Base-by-base conservation (phyloP, 2,888 invertebrate species). In the Lasioglossum leucozonium region DNA sequence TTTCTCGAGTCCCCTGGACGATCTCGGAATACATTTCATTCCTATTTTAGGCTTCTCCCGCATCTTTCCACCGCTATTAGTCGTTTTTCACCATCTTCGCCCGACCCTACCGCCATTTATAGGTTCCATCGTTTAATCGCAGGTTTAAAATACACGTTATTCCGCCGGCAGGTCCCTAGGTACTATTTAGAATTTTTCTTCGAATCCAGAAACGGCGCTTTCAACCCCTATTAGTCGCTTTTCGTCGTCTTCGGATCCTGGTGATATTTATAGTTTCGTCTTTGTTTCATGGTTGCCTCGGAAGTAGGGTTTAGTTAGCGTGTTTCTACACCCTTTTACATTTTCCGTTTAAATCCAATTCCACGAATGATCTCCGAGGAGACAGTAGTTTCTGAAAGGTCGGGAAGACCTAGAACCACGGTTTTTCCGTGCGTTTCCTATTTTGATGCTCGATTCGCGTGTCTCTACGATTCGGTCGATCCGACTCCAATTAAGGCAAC, bases 381-480 rank as follows among this genome's bases (percentile, higher is more conserved):
- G 69, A 13, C 11, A n/a, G n/a, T 40, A n/a, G n/a, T 69, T 65
- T 10, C 34, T 34, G 1, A 37, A 65, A 18, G 34, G 22, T 37
- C 65, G 22, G 4, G 18, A 65, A 65, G 65, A 16, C 30, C 8
- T 34, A 18, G 62, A 62, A 30, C 30, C 30, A 37, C 67, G 16
- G 16, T 67, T 67, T 37, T 34, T 34, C 62, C 40, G 11, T 40
- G 5, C 69, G 37, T 69, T 22, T 40, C 42, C 42, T 65, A 65
- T 47, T 76, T 76, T 18, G 47, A 44, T 30, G 34, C 34, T 8
- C 13, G 4, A 37, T 47, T 76, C 76, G 65, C 67, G 65, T 67
- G 47, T 4, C 10, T 67, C 47, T 16, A 13, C 69, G 30, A 55
- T 69, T 16, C n/a, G 26, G 5, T 69, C 47, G 77, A 77, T 47